Evolutionary conservation across 2,113 vertebrate genomes (phyloP), one percentile per base, ranked within the genome.

Genomic region (Marmota flaviventris): DNA sequence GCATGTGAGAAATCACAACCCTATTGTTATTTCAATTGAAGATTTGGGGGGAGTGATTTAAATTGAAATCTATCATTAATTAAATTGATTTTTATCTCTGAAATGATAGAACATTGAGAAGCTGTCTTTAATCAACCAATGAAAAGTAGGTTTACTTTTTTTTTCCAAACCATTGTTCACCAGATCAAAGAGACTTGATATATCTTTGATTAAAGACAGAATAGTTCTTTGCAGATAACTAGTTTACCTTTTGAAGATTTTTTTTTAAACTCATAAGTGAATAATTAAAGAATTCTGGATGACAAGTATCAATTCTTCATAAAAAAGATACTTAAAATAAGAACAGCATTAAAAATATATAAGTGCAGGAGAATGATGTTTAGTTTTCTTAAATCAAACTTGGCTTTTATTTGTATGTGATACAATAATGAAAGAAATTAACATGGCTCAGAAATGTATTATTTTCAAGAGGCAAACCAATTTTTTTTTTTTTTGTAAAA

Each of bases 161-260:
- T 51, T 95, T 82, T 97, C 27, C 42, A 77, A 63, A 83, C 4
- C 32, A 82, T 89, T 98, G 94, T 98, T 96, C 75, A 53, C 77
- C 13, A 82, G 67, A 97, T 98, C 96, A 97, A 93, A 98, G 96
- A 97, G 63, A 97, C 70, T 97, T 97, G 76, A 89, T 97, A 73
- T 67, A 90, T 7, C 97, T 91, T 97, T 97, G 65, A 98, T 92
- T 96, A 97, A 97, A 98, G 86, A 39, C 39, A 95, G 79, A 96
- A 92, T 85, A 97, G 75, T 89, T 96, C 78, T 97, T 97, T 73
- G 29, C 75, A 92, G 91, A 96, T 97, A 97, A 77, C 82, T 89
- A 88, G 27, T 89, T 97, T 92, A 95, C 61, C 77, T 83, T 98
- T 93, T 61, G 91, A 94, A 97, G 96, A 89, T 94, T 96, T 96